phyloP scores from a whole-genome alignment of 2,113 vertebrate species.

The Pseudorectes ferrugineus region DNA sequence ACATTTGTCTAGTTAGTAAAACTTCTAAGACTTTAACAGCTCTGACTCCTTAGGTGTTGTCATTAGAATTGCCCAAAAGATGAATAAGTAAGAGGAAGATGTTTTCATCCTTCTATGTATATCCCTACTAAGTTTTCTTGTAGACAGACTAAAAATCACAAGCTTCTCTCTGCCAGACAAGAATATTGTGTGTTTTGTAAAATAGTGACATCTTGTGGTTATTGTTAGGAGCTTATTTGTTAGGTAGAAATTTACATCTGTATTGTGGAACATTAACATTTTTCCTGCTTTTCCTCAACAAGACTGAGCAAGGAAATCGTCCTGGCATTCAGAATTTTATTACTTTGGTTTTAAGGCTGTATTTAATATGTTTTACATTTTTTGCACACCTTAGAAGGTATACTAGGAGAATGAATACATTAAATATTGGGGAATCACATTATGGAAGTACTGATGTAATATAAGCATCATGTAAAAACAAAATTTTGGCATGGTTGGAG shows the following conservation, averaged over 20 bases:
- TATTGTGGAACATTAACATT: not conserved
- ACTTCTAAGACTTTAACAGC: not conserved
- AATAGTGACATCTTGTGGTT: constrained; percentile 47
- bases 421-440: not conserved
- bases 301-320: not conserved
- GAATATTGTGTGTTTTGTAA: not conserved
- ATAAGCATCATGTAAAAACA: not conserved
- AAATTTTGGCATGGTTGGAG: not conserved
- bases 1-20: not conserved
- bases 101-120: not conserved
- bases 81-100: not conserved
- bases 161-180: not conserved
- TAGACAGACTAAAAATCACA: not conserved
- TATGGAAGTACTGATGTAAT: not conserved
- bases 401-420: not conserved
- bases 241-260: not conserved
- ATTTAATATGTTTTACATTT: not conserved
- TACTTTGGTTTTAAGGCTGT: not conserved
- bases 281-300: not conserved
- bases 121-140: fast-evolving
- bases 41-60: not conserved
- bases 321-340: not conserved
- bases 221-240: not conserved
- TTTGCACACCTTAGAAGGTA: not conserved
- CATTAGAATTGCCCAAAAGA: not conserved